Base-by-base conservation (phyloP, 2,797 vertebrate species). In the Oceanodroma leucorhoa region DNA sequence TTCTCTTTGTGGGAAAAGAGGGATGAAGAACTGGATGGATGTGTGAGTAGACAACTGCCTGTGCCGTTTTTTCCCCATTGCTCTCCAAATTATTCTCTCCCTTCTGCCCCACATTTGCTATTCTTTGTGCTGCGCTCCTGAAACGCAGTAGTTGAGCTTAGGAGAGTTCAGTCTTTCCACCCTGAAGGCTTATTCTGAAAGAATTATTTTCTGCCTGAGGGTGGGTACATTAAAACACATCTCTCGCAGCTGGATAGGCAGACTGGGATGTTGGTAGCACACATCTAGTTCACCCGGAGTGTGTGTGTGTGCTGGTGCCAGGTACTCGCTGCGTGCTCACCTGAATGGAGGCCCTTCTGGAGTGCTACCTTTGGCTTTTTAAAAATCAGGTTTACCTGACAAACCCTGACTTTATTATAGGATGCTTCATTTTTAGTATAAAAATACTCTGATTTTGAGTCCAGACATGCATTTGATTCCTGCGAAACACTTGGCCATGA, bases 271-370 rank as follows among this genome's bases (percentile, higher is more conserved):
- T 9, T 53, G 69, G 70, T 41, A 75, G 22, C 6, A 15, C 34
- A 8, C 45, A 19, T 3, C 26, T 11, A 2, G 5, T 18, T 76
- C 20, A 45, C 18, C 14, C 0, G 1, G 23, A 26, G 30, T 2
- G 9, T 23, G 46, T 14, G 23, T 32, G 38, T n/a, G 3, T 75
- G 84, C 60, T 83, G 36, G 1, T 34, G 57, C 27, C 40, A 18
- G n/a, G 40, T 32, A 9, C 34, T 48, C 3, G 2, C 23, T 70
- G 64, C 2, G 0, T 14, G 6, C 43, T 61, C 40, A 4, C 34
- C 50, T 14, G 21, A 71, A 24, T 0, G 6, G 57, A 64, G 32
- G 32, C 22, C 34, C 73, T 67, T 67, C 79, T 51, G 14, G 24
- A 46, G 38, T 3, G 1, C 53, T 61, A 2, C 32, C 14, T 70